Evolutionary conservation across 2,797 vertebrate species (phyloP).

Genomic region (Parambassis ranga): DNA sequence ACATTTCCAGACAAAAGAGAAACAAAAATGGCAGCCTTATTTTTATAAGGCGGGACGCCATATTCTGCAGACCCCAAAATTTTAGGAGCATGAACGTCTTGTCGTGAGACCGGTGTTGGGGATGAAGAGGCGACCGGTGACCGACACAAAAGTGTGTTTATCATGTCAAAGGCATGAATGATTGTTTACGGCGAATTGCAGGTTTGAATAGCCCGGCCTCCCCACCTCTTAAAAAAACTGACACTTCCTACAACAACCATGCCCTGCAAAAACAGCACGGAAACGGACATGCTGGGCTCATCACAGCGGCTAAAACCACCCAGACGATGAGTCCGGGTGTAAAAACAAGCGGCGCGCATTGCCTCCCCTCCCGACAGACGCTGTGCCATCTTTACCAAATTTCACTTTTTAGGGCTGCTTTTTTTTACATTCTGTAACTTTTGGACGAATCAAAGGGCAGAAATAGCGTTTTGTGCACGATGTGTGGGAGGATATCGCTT

Average conservation of each 20-base stretch:
- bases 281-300: constrained; percentile 55
- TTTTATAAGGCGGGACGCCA: constrained; percentile 97
- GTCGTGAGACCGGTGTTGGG: constrained; percentile 11
- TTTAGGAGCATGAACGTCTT: constrained; percentile 51
- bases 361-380: constrained; percentile 16
- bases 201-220: constrained; percentile 93
- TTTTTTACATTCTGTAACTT: constrained; percentile 78
- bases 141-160: constrained; percentile 73
- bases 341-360: constrained; percentile 3
- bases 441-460: constrained; percentile 74
- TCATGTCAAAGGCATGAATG: constrained; percentile 82
- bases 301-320: constrained; percentile 19
- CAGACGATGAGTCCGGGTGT: constrained; percentile 24
- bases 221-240: constrained; percentile 78
- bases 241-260: constrained; percentile 90
- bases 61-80: constrained; percentile 93
- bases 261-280: constrained; percentile 71
- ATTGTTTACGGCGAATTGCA: constrained; percentile 89
- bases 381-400: constrained; percentile 54
- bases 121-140: not conserved
- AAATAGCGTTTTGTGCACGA: constrained; percentile 54
- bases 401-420: constrained; percentile 61
- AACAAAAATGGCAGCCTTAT: constrained; percentile 99
- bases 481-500: constrained; percentile 3
- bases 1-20: constrained; percentile 97